A percentile compares a stretch with the other conserved stretches of the same genome.
Conservation (phyloP, 2,888 invertebrate genomes). For the Silvanus unidentatus region DNA sequence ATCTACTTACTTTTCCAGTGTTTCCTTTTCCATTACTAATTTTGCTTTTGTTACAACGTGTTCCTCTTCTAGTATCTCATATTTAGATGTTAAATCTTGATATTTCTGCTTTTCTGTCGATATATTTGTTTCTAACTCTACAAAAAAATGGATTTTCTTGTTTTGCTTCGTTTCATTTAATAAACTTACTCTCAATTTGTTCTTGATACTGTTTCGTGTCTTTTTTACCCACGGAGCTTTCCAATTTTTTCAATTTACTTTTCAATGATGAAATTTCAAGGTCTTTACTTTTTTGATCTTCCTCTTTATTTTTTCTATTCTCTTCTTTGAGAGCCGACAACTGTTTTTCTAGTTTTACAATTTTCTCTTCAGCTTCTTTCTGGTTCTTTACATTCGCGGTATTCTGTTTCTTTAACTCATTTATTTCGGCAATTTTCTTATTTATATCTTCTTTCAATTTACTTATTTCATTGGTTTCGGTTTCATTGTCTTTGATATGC, state of each 20-base stretch:
- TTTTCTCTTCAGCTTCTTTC: constrained; percentile 43
- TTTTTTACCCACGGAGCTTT: constrained; percentile 58
- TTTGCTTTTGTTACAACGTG: constrained; percentile 78
- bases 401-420: constrained; percentile 40
- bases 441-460: constrained; percentile 36
- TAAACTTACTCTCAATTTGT: constrained; percentile 60
- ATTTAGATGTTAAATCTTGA: constrained; percentile 73
- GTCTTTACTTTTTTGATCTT: constrained; percentile 70
- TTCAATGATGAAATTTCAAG: constrained; percentile 70
- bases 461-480: constrained; percentile 33
- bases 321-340: constrained; percentile 57
- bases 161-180: constrained; percentile 14
- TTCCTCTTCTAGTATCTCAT: constrained; percentile 78
- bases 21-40: constrained; percentile 75
- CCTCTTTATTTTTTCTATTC: constrained; percentile 54
- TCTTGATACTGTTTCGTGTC: constrained; percentile 61
- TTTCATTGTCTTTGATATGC: constrained; percentile 37
- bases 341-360: constrained; percentile 60
- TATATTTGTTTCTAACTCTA: constrained; percentile 64
- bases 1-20: constrained; percentile 58
- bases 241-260: constrained; percentile 63
- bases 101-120: constrained; percentile 66
- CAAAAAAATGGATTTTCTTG: constrained; percentile 17
- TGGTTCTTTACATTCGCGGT: constrained; percentile 28
- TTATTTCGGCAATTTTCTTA: constrained; percentile 31